A percentile compares a stretch with the other conserved stretches of the same genome.
Evolutionary conservation across 2,113 vertebrate genomes (phyloP).

Genomic region (Donacobius atricapilla): DNA sequence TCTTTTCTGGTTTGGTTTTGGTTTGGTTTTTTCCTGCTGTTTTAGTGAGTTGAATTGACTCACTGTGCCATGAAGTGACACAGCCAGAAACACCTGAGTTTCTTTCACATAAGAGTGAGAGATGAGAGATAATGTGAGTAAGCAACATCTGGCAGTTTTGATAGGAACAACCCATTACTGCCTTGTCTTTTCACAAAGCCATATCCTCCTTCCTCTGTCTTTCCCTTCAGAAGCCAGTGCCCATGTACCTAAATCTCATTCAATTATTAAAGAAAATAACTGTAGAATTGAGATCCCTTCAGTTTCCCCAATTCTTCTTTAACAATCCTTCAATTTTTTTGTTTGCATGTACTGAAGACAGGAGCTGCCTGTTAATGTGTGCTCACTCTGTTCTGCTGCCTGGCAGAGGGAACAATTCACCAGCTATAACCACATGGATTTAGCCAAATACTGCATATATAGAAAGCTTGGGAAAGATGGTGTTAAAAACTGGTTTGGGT

Average conservation of each 20-base stretch:
- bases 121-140: neutral
- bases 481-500: neutral
- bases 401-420: neutral
- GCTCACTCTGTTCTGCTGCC: neutral
- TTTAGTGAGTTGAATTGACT: neutral
- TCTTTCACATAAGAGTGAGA: neutral
- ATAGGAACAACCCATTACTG: neutral
- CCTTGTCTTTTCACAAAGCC: neutral
- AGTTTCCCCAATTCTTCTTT: neutral
- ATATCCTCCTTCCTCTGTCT: neutral
- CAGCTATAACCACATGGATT: neutral
- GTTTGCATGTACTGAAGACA: neutral
- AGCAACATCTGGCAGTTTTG: neutral
- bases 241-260: neutral
- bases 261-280: neutral
- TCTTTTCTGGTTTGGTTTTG: neutral
- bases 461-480: neutral
- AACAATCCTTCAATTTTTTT: neutral
- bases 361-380: neutral
- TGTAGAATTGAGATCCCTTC: neutral
- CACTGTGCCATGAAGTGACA: neutral
- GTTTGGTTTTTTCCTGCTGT: neutral
- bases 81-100: neutral
- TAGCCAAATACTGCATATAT: neutral
- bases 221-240: neutral